A percentile compares a stretch with the other conserved stretches of the same genome.
These are phyloP conservation scores for Lacerta bilineata DNA, from an alignment of 2,797 vertebrate species.

Conservation along the genomic window DNA sequence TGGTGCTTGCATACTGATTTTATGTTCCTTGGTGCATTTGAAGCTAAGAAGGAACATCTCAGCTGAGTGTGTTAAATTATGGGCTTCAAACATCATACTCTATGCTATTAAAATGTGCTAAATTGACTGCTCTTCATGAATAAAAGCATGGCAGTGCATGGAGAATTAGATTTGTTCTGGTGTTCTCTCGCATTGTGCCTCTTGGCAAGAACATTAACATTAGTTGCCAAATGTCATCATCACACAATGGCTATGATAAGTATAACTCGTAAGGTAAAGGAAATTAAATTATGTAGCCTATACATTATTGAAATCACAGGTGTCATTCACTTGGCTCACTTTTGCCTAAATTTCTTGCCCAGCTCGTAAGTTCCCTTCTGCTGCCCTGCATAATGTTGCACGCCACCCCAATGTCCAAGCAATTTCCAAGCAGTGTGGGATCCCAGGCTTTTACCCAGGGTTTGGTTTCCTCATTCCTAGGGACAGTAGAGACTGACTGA, in stretches of 20 bases:
- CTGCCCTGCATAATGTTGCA: too few species aligned
- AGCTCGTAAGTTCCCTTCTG: not conserved
- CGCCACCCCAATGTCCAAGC: too few species aligned
- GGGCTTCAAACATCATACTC: not conserved
- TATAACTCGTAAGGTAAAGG: not conserved
- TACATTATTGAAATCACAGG: not conserved
- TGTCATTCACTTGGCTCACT: not conserved
- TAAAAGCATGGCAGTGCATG: not conserved
- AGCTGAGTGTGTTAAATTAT: not conserved
- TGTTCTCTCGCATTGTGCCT: not conserved
- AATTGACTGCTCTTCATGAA: not conserved
- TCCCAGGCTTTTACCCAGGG: too few species aligned
- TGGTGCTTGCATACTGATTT: not conserved
- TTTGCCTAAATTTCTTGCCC: not conserved
- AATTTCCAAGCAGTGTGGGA: rapidly evolving
- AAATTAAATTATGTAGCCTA: not conserved
- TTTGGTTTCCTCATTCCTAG: too few species aligned
- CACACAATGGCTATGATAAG: not conserved
- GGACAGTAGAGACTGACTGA: too few species aligned
- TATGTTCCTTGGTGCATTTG: too few species aligned
- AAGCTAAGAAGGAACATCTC: not conserved
- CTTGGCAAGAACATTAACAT: not conserved
- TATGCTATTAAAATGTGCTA: not conserved
- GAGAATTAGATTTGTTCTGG: not conserved
- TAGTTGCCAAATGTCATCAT: not conserved